Conservation (phyloP, 1,140 invertebrate genomes). For the Drosophila kurseongensis region DNA sequence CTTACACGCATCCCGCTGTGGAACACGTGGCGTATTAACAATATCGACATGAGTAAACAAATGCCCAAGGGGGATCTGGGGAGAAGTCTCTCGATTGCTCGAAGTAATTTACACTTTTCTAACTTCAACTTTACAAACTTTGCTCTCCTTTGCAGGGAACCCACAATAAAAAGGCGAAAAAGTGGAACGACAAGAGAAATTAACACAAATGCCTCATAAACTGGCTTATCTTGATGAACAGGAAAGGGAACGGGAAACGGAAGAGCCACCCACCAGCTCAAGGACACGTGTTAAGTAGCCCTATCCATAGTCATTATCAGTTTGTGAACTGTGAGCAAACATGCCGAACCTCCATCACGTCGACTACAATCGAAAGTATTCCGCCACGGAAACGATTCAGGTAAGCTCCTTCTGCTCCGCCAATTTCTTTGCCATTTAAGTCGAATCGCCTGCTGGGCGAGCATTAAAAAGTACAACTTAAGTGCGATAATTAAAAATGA, state of each 20-base stretch:
- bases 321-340: slow-evolving; percentile 63
- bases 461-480: slow-evolving; percentile 60
- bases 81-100: slow-evolving; percentile 8
- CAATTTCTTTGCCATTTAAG: slow-evolving; percentile 8
- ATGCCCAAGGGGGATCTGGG: slow-evolving; percentile 51
- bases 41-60: slow-evolving; percentile 81
- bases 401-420: slow-evolving; percentile 50
- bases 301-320: slow-evolving; percentile 67
- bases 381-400: slow-evolving; percentile 84
- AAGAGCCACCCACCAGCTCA: slow-evolving; percentile 33
- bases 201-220: slow-evolving; percentile 82
- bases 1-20: slow-evolving; percentile 44
- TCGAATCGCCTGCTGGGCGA: slow-evolving; percentile 15
- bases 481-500: slow-evolving; percentile 79
- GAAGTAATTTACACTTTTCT: slow-evolving; percentile 79
- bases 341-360: slow-evolving; percentile 84
- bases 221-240: slow-evolving; percentile 68
- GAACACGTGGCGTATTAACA: slow-evolving; percentile 80
- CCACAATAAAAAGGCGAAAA: slow-evolving; percentile 42
- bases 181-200: slow-evolving; percentile 61
- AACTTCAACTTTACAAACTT: slow-evolving; percentile 47
- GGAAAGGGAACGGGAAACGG: slow-evolving; percentile 34
- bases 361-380: slow-evolving; percentile 84
- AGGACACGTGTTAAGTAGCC: slow-evolving; percentile 72
- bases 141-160: slow-evolving; percentile 32